These are phyloP conservation scores for Glaucidium brasilianum DNA, from an alignment of 2,113 vertebrate species.

Conservation along the genomic window DNA sequence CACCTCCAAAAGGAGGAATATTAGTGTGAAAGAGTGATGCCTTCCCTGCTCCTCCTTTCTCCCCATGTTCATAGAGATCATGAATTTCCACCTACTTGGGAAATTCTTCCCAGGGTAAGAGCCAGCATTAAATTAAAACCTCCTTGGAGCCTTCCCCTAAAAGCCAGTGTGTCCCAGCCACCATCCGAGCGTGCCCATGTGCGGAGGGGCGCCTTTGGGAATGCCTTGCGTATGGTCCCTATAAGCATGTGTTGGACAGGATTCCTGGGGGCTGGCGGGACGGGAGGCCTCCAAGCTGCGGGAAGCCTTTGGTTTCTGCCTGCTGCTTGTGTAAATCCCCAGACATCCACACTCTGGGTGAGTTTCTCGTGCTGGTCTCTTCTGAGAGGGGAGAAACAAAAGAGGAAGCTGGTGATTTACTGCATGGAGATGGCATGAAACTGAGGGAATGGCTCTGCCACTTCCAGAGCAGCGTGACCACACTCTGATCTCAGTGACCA, in stretches of 20 bases:
- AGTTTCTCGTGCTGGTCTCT: not conserved
- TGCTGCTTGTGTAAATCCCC: accelerated
- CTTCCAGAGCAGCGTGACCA: not conserved
- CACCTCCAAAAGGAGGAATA: not conserved
- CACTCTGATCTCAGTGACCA: not conserved
- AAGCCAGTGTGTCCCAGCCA: not conserved
- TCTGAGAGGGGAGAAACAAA: not conserved
- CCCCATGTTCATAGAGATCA: not conserved
- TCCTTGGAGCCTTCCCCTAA: constrained; percentile 8
- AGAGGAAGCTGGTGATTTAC: not conserved
- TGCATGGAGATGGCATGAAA: not conserved
- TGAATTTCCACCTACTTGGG: constrained; percentile 22
- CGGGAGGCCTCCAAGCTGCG: not conserved
- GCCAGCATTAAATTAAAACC: constrained; percentile 18
- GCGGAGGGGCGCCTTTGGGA: not conserved
- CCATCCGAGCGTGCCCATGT: not conserved
- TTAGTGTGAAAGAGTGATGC: not conserved
- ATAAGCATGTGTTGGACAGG: accelerated
- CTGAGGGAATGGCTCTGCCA: not conserved
- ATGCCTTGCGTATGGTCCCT: not conserved
- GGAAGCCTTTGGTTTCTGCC: not conserved
- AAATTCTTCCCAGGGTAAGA: not conserved
- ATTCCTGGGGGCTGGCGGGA: not conserved
- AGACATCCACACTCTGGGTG: not conserved
- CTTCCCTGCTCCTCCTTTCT: not conserved